These are phyloP conservation scores for Campylorhamphus procurvoides DNA, from an alignment of 2,113 vertebrate genomes.

Conservation along the genomic window DNA sequence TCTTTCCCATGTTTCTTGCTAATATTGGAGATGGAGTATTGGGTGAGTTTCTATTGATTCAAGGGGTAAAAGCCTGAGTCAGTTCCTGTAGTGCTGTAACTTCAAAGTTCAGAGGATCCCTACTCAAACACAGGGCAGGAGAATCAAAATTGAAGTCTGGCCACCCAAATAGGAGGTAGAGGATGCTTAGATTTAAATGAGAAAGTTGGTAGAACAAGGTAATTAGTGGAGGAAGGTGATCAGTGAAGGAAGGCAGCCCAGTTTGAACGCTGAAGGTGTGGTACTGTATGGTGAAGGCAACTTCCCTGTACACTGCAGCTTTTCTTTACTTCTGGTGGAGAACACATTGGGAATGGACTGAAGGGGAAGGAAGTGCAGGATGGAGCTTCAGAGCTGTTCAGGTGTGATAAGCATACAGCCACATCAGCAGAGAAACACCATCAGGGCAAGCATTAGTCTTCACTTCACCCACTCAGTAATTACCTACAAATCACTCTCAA, in stretches of 20 bases:
- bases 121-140: not conserved
- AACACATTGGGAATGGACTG: not conserved
- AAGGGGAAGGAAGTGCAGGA: not conserved
- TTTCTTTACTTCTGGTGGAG: not conserved
- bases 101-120: not conserved
- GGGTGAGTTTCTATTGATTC: not conserved
- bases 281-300: not conserved
- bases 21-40: not conserved
- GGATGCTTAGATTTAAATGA: not conserved
- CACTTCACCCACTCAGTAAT: not conserved
- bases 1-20: not conserved
- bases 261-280: not conserved
- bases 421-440: not conserved
- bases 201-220: not conserved
- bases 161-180: not conserved
- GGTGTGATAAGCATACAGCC: not conserved
- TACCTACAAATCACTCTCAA: not conserved
- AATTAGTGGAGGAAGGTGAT: not conserved
- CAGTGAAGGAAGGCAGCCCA: not conserved
- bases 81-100: not conserved
- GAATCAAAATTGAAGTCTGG: not conserved
- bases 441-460: not conserved
- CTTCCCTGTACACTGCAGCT: not conserved
- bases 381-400: not conserved
- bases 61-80: not conserved